Base-by-base conservation (phyloP, 1,140 invertebrate species). In the Drosophila orosa region DNA sequence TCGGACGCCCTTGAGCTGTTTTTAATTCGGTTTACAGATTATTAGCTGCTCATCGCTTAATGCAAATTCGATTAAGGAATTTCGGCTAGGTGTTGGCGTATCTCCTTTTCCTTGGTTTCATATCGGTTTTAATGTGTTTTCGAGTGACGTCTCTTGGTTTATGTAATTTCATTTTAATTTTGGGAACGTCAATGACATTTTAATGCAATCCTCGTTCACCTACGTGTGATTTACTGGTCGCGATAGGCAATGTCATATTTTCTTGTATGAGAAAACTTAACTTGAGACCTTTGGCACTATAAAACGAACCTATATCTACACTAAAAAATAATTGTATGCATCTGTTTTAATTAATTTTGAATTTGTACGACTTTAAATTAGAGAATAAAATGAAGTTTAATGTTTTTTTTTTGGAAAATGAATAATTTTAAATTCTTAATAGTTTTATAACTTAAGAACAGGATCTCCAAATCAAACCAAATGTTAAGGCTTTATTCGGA, bases 11-110 rank as follows among this genome's bases (percentile, higher is more conserved):
- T 29, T 55, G 74, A 87, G 81, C 74, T 68, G 42, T 78, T 90
- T 90, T 90, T 81, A 85, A 85, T 90, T 76, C 62, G 78, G 78
- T 90, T 90, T 86, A 90, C 82, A 87, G 86, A 82, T 90, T 90
- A 90, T 90, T 90, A 90, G 86, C 86, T 90, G 75, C 76, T 78
- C 86, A 90, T 80, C 62, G 76, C 69, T 65, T 87, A 89, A 80
- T 78, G 80, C 69, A 84, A 89, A 89, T 89, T 89, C 77, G 84
- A 84, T 87, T 87, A 76, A 59, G 62, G 44, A 57, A 78, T 78
- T 35, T 33, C 29, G 6, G 19, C 17, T 62, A 85, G 82, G 82
- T 86, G 69, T 81, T 75, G 39, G n/a, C 1, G 39, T 15, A 15
- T 17, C 12, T 22, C 39, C 63, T 13, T 19, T n/a, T 3, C 4